Evolutionary conservation across 2,797 vertebrate genomes (phyloP).

Genomic region (Valencia hispanica): DNA sequence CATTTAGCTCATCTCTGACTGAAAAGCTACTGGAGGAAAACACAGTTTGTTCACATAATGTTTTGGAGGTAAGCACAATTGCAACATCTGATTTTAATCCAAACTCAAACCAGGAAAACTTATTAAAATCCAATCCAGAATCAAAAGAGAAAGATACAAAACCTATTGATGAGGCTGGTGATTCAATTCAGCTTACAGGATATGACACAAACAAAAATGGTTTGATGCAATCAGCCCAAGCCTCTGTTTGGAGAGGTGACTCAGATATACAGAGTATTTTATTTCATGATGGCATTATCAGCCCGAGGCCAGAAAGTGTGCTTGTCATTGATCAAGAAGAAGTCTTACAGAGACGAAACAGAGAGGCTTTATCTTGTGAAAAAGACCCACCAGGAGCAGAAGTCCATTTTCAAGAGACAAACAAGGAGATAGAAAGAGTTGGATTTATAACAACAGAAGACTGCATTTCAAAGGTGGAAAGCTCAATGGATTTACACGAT

Average conservation of each 20-base stretch:
- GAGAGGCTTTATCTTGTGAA: conserved; percentile 7
- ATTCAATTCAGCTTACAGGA: conserved; percentile 17
- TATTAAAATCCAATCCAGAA: conserved; percentile 3
- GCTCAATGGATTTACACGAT: background rate
- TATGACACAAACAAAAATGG: conserved; percentile 24
- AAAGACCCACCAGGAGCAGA: conserved; percentile 1
- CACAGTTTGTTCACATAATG: background rate
- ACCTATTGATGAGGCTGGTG: conserved; percentile 5
- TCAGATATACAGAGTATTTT: conserved; percentile 24
- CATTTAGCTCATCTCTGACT: conserved; percentile 1
- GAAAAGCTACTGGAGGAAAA: conserved; percentile 4
- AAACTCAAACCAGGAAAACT: conserved; percentile 9
- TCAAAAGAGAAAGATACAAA: conserved; percentile 14
- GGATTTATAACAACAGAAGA: background rate
- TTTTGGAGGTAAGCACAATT: background rate
- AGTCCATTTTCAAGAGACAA: conserved; percentile 5
- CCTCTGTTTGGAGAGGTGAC: conserved; percentile 17
- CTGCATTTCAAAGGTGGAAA: background rate
- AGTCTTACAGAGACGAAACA: conserved; percentile 11
- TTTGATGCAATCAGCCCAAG: conserved; percentile 28
- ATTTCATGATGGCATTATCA: conserved; percentile 17
- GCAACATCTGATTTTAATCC: conserved; percentile 9
- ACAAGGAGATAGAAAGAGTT: background rate
- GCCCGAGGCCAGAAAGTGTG: background rate
- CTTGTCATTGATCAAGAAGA: conserved; percentile 26